Percentiles rank a stretch among this genome's conserved stretches.
Conservation (phyloP, 2,113 vertebrate genomes). For the Mirza zaza region DNA sequence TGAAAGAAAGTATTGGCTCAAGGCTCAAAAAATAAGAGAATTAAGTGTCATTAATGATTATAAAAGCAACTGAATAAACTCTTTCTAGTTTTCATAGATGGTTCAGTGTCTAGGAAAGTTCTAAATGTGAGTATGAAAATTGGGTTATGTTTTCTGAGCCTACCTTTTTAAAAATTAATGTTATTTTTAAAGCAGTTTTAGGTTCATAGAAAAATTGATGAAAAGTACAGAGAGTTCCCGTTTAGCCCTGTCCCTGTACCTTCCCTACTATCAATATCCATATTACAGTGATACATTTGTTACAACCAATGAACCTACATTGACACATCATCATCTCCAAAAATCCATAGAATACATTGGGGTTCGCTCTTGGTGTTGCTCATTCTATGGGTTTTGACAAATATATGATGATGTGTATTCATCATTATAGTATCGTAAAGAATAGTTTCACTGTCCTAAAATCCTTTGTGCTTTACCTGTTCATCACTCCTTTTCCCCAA, state of each 20-base stretch:
- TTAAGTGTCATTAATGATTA: background rate
- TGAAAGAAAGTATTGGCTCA: background rate
- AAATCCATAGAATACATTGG: background rate
- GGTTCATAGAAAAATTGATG: background rate
- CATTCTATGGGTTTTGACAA: background rate
- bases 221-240: background rate
- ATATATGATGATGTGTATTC: background rate
- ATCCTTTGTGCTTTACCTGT: background rate
- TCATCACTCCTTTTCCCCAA: background rate
- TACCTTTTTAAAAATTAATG: background rate
- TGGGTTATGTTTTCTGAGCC: background rate
- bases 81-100: background rate
- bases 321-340: background rate
- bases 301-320: background rate
- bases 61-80: slow-evolving; percentile 18
- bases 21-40: background rate
- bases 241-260: accelerated
- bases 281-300: background rate
- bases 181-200: background rate
- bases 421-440: background rate
- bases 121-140: background rate
- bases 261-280: background rate
- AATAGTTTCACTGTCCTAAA: background rate
- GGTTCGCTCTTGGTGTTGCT: background rate
- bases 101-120: background rate